Evolutionary conservation across 2,888 invertebrate species (phyloP), one percentile per base, ranked within the genome.

Genomic region (Dione vanillae): DNA sequence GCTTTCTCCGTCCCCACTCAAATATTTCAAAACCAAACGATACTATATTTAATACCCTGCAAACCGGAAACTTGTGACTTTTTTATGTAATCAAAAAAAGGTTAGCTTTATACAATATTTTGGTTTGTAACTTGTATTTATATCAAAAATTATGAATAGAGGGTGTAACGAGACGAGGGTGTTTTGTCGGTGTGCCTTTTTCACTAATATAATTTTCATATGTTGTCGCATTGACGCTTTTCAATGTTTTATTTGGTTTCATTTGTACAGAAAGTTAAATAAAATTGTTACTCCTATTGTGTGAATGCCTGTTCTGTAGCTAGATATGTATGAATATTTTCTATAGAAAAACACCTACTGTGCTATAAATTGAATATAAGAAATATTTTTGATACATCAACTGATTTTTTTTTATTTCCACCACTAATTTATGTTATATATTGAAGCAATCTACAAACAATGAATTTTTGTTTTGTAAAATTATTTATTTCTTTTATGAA

Each of bases 61-160:
- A 49, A 43, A 43, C 43, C 43, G 8, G 14, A 27, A 27, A 37
- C 54, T 37, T 37, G 16, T 37, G n/a, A 11, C 16, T 37, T 37
- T 54, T 37, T n/a, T 35, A 35, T 54, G 0, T 5, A 54, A 54
- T 37, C 35, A 56, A 56, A 12, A 56, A 40, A 56, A 56, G 56
- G 16, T 37, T 56, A 56, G 0, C 56, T 40, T 56, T 16, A 56
- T 12, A 19, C 37, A 7, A 56, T 40, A 19, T 40, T 40, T 40
- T 7, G 16, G 16, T 40, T 11, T 16, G 56, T 40, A 37, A 56
- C 16, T 16, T 40, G 8, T 56, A 54, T 37, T 54, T 54, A 40
- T 11, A 56, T 56, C 12, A 16, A 56, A 37, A 16, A 56, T 56
- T 56, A 16, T 56, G 56, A 56, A 56, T 56, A 56, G 56, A 56